These are phyloP conservation scores for Triplophysa siluroides DNA, from an alignment of 2,113 vertebrate genomes.

Conservation along the genomic window DNA sequence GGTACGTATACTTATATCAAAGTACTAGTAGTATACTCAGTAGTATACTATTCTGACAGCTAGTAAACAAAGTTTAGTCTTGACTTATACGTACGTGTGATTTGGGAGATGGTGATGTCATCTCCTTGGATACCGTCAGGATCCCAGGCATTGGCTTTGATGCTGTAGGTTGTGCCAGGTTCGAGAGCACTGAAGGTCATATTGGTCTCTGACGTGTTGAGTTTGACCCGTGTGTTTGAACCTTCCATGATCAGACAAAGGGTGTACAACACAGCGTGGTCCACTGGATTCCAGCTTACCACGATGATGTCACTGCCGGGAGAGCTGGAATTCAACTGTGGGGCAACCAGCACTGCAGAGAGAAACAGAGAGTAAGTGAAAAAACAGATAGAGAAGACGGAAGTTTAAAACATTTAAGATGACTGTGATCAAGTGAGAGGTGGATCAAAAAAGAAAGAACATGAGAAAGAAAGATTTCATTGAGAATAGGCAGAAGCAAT, in stretches of 20 bases:
- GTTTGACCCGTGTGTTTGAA: constrained; percentile 73
- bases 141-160: constrained; percentile 85
- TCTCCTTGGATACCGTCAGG: constrained; percentile 80
- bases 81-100: constrained; percentile 82
- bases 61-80: too few species aligned
- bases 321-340: constrained; percentile 74
- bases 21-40: too few species aligned
- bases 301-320: constrained; percentile 73
- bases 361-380: background rate
- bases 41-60: too few species aligned
- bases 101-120: constrained; percentile 81
- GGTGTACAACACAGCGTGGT: constrained; percentile 77
- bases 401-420: background rate
- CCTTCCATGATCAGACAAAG: constrained; percentile 80
- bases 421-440: background rate
- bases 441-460: background rate
- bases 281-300: constrained; percentile 79
- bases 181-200: constrained; percentile 77
- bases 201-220: constrained; percentile 79
- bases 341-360: constrained; percentile 79
- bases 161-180: constrained; percentile 81
- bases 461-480: background rate
- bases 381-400: background rate
- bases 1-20: too few species aligned
- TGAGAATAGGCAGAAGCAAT: background rate